Base-by-base conservation (phyloP, 2,113 vertebrate species). In the Choloepus hoffmanni region DNA sequence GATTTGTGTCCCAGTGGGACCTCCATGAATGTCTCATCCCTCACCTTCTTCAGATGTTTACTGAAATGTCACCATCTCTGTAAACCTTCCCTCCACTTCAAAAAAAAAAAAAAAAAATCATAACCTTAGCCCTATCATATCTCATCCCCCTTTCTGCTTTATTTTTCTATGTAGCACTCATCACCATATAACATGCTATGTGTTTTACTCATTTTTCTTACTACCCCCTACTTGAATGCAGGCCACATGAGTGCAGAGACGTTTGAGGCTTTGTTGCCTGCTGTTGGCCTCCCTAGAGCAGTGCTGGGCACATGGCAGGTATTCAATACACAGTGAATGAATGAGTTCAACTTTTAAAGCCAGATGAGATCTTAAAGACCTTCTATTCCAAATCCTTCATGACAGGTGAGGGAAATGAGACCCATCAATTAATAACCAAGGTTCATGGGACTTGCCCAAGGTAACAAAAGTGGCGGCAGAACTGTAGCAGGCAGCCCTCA, bases 321-420 rank as follows among this genome's bases (percentile, higher is more conserved):
- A 11, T 14, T 83, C 76, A 74, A 13, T 85, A 33, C 11, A 36
- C 21, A 33, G 28, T 67, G 65, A 67, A 67, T 67, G 65, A 67
- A 33, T 67, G 65, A 67, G 65, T 15, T 67, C 10, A 67, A 30
- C 43, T 90, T 95, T 86, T 55, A 90, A 93, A 86, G 50, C 28
- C 60, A 76, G 36, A 24, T 63, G n/a, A 76, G 60, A 48, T 48
- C 14, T 30, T 68, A 72, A 55, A 92, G 48, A 68, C 11, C 19
- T 40, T 58, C 23, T 86, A 62, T 76, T 62, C 58, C 65, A 92
- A 78, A 84, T 58, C 8, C 43, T 94, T 92, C 63, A n/a, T 88
- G 67, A 79, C 4, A n/a, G 48, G 63, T 40, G 13, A 95, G 65
- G 55, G 74, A 95, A 85, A 36, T 55, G 40, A 89, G 58, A 85